Evolutionary conservation across 2,113 vertebrate species (phyloP), one percentile per base, ranked within the genome.

Genomic region (Myodes glareolus): DNA sequence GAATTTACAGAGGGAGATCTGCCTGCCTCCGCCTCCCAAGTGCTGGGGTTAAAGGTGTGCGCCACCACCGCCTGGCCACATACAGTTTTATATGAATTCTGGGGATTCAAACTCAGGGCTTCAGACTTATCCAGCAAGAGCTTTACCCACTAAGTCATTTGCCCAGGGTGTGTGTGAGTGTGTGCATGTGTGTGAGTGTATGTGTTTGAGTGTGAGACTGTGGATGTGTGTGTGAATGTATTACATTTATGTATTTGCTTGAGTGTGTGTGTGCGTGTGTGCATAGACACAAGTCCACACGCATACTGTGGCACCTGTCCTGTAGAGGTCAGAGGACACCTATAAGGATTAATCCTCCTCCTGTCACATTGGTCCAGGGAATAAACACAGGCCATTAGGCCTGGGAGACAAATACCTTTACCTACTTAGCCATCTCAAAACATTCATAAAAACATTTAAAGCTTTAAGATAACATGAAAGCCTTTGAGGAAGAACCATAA

Each of bases 391-490:
- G 80, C 36, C 27, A 7, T 29, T 25, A 77, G 72, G 21, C 72
- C 21, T 75, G n/a, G 73, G 39, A 21, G 39, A 4, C 39, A 42
- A 75, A 45, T 27, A 25, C 39, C 21, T 75, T 75, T 75, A 27
- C 23, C 70, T 21, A 39, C 70, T 73, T n/a, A 73, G 70, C 17
- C 70, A 73, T 73, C n/a, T 72, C 70, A 72, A 72, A 70, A 72
- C 7, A 72, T 19, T 72, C n/a, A 39, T 93, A 97, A 96, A 97
- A 61, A 75, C 87, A 96, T 77, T 77, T 27, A 92, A 96, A 92
- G 76, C 90, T 39, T 75, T 90, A 7, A 84, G 96, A 47, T n/a
- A 73, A 4, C 39, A 42, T 47, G 39, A 3, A 91, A 77, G 84
- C 86, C 90, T 94, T 87, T 95, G 82, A 93, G 36, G 95, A 98